Conservation (phyloP, 2,113 vertebrate genomes). For the Otocyon megalotis region DNA sequence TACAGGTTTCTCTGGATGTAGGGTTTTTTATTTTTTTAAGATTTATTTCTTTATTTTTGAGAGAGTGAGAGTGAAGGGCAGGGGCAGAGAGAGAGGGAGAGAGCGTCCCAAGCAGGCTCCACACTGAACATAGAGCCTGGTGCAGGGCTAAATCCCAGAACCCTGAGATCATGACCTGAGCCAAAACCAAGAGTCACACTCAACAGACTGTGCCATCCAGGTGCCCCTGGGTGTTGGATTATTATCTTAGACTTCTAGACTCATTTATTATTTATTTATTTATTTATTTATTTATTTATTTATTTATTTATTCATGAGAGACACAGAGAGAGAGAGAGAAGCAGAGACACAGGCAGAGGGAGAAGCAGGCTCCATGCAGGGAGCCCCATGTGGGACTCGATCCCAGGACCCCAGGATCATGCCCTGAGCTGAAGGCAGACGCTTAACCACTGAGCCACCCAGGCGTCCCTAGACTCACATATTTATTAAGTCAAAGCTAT, state of each 20-base stretch:
- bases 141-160: too few species aligned
- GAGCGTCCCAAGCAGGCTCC: too few species aligned
- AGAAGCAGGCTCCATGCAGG: not conserved
- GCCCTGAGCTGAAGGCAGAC: not conserved
- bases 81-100: too few species aligned
- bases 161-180: too few species aligned
- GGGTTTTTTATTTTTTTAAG: not conserved
- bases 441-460: not conserved
- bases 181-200: too few species aligned
- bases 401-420: not conserved
- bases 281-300: not conserved
- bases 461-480: not conserved
- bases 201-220: too few species aligned
- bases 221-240: too few species aligned
- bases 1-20: conserved; percentile 21
- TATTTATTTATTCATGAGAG: not conserved
- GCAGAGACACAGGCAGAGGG: not conserved
- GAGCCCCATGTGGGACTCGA: not conserved
- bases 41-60: too few species aligned
- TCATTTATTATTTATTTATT: not conserved
- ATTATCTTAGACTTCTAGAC: not conserved
- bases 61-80: too few species aligned
- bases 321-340: not conserved
- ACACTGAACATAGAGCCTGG: too few species aligned
- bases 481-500: conserved; percentile 38